Evolutionary conservation across 2,888 invertebrate species (phyloP).

Genomic region (Marasmarcha lunaedactyla): DNA sequence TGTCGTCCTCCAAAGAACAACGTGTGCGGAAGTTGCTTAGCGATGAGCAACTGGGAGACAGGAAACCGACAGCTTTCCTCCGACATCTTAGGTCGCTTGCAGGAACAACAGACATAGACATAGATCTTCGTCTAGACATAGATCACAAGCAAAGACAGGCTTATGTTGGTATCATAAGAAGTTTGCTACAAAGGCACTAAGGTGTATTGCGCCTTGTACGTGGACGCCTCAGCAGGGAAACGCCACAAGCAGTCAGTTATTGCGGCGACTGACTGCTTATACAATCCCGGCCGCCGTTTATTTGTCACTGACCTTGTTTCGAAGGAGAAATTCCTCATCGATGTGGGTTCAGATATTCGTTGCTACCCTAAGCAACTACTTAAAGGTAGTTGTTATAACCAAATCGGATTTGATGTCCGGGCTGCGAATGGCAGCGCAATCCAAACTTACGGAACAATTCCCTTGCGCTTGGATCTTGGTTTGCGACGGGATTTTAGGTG

Average conservation of each 20-base stretch:
- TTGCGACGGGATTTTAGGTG: conserved; percentile 7
- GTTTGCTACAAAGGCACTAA: conserved; percentile 5
- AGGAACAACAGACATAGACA: too few species aligned
- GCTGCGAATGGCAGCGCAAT: conserved; percentile 1
- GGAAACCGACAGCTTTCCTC: too few species aligned
- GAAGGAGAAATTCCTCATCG: neutral
- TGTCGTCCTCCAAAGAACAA: too few species aligned
- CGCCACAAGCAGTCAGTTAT: neutral
- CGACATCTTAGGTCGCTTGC: too few species aligned
- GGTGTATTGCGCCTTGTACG: conserved; percentile 6
- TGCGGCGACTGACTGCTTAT: neutral
- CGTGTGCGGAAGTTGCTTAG: too few species aligned
- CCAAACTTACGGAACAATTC: neutral
- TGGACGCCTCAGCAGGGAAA: conserved; percentile 3
- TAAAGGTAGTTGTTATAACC: neutral
- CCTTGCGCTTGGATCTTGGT: conserved; percentile 5
- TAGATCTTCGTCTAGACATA: conserved; percentile 4
- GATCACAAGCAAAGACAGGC: neutral
- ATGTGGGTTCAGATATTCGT: neutral
- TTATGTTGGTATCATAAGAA: conserved; percentile 11
- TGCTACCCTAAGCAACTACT: neutral
- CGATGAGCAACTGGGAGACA: too few species aligned
- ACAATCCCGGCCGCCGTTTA: neutral
- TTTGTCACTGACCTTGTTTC: neutral
- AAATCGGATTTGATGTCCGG: neutral